Base-by-base conservation (phyloP, 2,888 invertebrate genomes). In the Eupithecia centaureata region DNA sequence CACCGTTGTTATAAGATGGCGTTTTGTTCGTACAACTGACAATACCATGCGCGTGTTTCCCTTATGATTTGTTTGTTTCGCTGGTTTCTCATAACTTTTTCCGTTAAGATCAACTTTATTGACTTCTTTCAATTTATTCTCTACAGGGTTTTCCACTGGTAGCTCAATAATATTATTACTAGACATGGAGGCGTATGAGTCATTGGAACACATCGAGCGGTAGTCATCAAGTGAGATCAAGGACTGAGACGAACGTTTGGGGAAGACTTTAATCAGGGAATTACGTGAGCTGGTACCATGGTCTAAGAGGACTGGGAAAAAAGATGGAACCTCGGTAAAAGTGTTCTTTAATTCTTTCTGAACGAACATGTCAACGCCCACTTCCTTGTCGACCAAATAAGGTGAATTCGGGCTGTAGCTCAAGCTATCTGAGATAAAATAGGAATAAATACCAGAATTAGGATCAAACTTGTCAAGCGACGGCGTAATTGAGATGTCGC, bases 391-490 rank as follows among this genome's bases (percentile, higher is more conserved):
- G 12, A 73, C 78, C 62, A 68, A 78, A 18, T 68, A 61, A 8
- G 78, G 72, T 61, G 76, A 82, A 7, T 10, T 30, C 0, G 5
- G 51, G 15, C 5, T 60, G 8, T 68, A 62, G n/a, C 58, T 52
- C 10, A 56, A 13, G 61, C 13, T 60, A 42, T 42, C 62, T 61
- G 2, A 67, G 32, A 86, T 54, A 70, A 82, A 82, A 35, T 81
- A 79, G 0, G 87, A 85, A 67, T 78, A 83, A 58, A 85, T 76
- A 63, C 86, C 88, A 25, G 76, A 70, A 63, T 79, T 78, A 0
- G 86, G 85, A 66, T 86, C 83, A 63, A 87, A 63, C 60, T 79
- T 84, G 58, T 86, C 83, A 7, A 88, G 71, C 22, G 87, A 86
- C n/a, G 81, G 72, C 7, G 86, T 70, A 5, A 88, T 86, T 25